Conservation (phyloP, 2,113 vertebrate genomes). For the Rhinopomastus cyanomelas region DNA sequence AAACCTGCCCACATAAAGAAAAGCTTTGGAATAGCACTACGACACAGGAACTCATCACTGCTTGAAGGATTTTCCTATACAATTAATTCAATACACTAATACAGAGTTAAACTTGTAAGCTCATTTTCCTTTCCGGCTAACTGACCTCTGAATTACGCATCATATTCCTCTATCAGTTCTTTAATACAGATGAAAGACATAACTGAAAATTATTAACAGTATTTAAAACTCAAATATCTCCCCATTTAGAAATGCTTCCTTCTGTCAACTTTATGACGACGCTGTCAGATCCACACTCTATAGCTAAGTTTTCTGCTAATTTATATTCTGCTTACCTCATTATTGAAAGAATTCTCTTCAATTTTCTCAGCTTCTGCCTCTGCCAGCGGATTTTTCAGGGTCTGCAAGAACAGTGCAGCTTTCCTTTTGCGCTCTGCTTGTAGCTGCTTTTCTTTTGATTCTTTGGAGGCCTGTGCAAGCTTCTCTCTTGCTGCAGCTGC, state of each 20-base stretch:
- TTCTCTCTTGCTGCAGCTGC: conserved; percentile 97
- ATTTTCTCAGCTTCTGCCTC: conserved; percentile 83
- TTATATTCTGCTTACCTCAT: conserved; percentile 77
- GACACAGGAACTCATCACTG: neutral
- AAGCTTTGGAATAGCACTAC: neutral
- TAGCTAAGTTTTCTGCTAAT: neutral
- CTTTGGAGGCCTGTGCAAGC: conserved; percentile 96
- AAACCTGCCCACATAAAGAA: neutral
- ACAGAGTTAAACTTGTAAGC: neutral
- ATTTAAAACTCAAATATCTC: neutral
- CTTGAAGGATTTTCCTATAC: neutral
- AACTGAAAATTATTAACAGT: neutral
- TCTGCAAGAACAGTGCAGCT: conserved; percentile 93
- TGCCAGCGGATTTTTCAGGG: conserved; percentile 83
- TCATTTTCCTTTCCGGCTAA: neutral
- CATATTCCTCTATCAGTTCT: neutral
- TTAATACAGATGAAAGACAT: neutral
- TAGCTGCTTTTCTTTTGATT: conserved; percentile 97
- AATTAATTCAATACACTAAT: neutral
- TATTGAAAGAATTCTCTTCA: conserved; percentile 75
- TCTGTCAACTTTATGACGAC: neutral
- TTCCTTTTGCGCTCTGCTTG: conserved; percentile 97
- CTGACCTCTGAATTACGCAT: neutral
- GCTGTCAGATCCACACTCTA: neutral
- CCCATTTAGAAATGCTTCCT: neutral